These are phyloP conservation scores for Columba guinea DNA, from an alignment of 2,797 vertebrate species.

Conservation along the genomic window DNA sequence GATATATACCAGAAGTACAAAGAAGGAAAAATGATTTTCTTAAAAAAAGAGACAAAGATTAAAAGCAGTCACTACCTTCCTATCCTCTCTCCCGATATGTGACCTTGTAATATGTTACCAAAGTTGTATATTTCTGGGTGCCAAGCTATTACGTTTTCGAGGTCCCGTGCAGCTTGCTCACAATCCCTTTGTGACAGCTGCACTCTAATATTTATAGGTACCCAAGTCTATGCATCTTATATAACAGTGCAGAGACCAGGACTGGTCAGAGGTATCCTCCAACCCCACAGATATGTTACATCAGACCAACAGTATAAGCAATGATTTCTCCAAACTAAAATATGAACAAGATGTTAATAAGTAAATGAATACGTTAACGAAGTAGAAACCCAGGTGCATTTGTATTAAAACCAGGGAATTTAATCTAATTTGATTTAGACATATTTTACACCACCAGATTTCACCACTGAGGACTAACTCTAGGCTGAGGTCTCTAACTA, in stretches of 20 bases:
- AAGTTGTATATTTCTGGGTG: neutral
- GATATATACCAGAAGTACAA: neutral
- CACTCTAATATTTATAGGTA: conserved; percentile 37
- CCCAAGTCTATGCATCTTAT: neutral
- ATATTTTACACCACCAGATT: neutral
- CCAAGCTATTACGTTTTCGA: conserved; percentile 12
- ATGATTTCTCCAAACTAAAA: neutral
- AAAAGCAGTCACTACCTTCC: neutral
- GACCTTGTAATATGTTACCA: neutral
- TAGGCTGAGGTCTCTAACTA: neutral
- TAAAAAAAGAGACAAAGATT: neutral
- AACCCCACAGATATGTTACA: neutral
- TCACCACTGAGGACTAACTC: neutral
- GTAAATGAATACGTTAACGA: neutral
- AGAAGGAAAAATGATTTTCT: neutral
- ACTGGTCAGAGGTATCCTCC: neutral
- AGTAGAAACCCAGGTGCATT: rapidly evolving
- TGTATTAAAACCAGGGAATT: neutral
- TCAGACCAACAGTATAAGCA: neutral
- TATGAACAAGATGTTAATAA: neutral
- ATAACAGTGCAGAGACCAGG: neutral
- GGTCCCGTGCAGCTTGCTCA: neutral
- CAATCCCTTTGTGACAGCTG: conserved; percentile 43
- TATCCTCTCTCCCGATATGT: neutral
- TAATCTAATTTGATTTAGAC: neutral